Conservation (phyloP, 2,797 vertebrate species). For the Pogonophryne albipinna region DNA sequence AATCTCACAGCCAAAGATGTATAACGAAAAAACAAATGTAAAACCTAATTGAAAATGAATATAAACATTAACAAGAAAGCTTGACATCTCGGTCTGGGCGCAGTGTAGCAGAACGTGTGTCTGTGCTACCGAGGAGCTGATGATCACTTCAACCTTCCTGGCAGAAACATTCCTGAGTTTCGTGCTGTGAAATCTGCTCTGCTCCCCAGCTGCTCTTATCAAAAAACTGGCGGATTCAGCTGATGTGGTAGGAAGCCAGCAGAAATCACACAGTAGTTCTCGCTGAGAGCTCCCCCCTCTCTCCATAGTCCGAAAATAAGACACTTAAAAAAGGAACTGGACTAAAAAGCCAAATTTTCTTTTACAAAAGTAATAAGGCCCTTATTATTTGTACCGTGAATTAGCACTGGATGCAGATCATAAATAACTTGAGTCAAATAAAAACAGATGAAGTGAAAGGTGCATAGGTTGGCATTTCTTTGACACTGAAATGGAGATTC, state of each 20-base stretch:
- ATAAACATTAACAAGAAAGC: constrained; percentile 25
- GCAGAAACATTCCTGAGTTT: constrained; percentile 77
- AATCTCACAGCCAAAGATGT: constrained; percentile 28
- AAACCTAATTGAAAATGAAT: constrained; percentile 13
- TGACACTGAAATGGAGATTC: constrained; percentile 67
- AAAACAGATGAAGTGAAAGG: constrained; percentile 57
- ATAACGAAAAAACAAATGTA: background rate
- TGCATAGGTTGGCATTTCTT: constrained; percentile 78
- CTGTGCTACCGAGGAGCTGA: constrained; percentile 33
- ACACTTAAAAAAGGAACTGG: constrained; percentile 58
- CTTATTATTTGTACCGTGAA: constrained; percentile 60
- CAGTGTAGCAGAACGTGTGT: constrained; percentile 14
- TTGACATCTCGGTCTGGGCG: constrained; percentile 30
- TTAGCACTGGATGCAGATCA: constrained; percentile 31
- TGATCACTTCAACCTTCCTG: constrained; percentile 62
- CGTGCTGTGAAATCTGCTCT: constrained; percentile 71
- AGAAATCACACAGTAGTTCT: constrained; percentile 38
- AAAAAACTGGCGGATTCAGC: constrained; percentile 67
- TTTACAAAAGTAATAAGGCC: constrained; percentile 64
- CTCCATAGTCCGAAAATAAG: constrained; percentile 57
- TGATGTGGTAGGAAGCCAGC: constrained; percentile 47
- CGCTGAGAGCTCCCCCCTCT: constrained; percentile 5
- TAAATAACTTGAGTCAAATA: constrained; percentile 18
- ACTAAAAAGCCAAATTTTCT: constrained; percentile 36
- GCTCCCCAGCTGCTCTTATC: constrained; percentile 73